Evolutionary conservation across 2,113 vertebrate species (phyloP).

Genomic region (Pan troglodytes): DNA sequence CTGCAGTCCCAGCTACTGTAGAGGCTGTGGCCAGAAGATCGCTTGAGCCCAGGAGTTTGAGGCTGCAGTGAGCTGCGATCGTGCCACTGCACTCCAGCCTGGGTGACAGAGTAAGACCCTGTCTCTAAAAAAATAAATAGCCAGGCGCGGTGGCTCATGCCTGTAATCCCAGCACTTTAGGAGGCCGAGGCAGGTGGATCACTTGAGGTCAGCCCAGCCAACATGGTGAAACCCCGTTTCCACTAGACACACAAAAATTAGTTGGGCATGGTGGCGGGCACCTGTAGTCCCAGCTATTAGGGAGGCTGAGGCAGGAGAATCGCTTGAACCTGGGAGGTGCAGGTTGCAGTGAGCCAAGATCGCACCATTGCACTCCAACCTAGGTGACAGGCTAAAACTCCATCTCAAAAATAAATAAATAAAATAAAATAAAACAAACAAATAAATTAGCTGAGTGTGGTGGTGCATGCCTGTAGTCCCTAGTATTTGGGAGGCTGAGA

Average conservation of each 20-base stretch:
- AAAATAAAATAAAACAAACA: neutral
- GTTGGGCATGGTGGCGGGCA: no score
- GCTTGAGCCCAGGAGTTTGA: neutral
- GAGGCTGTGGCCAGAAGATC: neutral
- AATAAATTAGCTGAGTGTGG: neutral
- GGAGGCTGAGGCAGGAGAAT: neutral
- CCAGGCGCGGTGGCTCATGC: fast-evolving
- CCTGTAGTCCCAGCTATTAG: neutral
- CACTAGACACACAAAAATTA: neutral
- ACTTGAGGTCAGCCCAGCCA: neutral
- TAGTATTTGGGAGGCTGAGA: no score
- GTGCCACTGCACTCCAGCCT: neutral
- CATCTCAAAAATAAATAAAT: neutral
- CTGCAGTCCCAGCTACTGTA: neutral
- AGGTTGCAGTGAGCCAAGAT: neutral
- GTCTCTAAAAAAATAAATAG: neutral
- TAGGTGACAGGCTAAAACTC: neutral
- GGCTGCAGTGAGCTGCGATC: neutral
- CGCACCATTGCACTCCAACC: neutral
- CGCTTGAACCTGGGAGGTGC: neutral
- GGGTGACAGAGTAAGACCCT: neutral
- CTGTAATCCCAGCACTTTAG: neutral
- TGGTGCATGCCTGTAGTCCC: no score
- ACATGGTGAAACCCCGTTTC: neutral
- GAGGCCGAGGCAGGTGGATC: neutral